Evolutionary conservation across 2,113 vertebrate species (phyloP).

Genomic region (Silurus meridionalis): DNA sequence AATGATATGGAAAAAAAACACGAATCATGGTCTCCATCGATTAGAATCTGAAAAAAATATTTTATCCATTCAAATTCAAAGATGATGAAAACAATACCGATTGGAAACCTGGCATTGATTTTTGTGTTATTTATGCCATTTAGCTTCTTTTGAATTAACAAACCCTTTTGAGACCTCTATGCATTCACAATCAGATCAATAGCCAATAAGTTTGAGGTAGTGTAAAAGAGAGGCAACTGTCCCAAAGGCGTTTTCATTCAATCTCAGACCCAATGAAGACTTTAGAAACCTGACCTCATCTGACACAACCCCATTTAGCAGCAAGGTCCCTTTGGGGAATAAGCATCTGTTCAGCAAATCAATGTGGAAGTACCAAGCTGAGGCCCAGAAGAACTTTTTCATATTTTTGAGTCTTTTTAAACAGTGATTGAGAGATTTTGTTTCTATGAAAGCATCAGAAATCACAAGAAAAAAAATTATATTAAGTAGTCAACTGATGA

Average conservation of each 20-base stretch:
- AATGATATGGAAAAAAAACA: not conserved
- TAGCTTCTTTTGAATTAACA: conserved; percentile 9
- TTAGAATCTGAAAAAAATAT: not conserved
- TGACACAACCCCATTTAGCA: conserved; percentile 65
- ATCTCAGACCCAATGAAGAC: conserved; percentile 9
- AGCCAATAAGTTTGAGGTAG: not conserved
- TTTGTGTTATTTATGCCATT: conserved; percentile 32
- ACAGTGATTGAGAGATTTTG: not conserved
- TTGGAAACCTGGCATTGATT: conserved; percentile 9
- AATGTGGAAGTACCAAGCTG: conserved; percentile 46
- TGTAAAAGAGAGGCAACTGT: conserved; percentile 14
- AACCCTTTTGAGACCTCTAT: not conserved
- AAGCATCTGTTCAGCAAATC: conserved; percentile 52
- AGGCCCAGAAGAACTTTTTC: conserved; percentile 2
- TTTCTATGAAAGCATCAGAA: not conserved
- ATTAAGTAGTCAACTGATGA: too few relatives aligned
- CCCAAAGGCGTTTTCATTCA: conserved; percentile 16
- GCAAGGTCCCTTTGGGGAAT: conserved; percentile 42
- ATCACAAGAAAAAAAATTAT: not conserved
- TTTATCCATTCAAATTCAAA: not conserved
- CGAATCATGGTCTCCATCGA: not conserved
- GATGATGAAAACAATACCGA: not conserved
- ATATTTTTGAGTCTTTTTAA: not conserved
- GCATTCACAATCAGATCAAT: conserved; percentile 30
- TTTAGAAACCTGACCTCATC: conserved; percentile 37